Evolutionary conservation across 2,113 vertebrate genomes (phyloP).

Genomic region (Psilopsiagon aurifrons): DNA sequence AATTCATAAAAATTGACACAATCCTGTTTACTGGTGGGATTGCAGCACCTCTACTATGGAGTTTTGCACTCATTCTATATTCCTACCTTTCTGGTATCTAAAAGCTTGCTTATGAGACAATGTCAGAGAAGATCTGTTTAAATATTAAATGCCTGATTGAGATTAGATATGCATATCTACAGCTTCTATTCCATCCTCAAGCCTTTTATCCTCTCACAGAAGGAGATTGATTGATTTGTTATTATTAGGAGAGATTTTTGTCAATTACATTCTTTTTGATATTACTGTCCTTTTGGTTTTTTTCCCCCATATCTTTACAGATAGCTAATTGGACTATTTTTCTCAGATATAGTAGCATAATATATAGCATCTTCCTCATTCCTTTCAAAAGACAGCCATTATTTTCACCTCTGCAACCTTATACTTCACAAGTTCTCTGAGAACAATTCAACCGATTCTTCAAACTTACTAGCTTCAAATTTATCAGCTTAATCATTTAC

Average conservation of each 20-base stretch:
- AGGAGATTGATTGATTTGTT: rapidly evolving
- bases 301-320: not conserved
- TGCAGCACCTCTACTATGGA: not conserved
- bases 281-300: not conserved
- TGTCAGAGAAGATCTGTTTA: not conserved
- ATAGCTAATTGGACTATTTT: not conserved
- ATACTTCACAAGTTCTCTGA: not conserved
- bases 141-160: not conserved
- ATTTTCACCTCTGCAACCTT: not conserved
- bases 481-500: not conserved
- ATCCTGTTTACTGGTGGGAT: not conserved
- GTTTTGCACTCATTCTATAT: not conserved
- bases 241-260: not conserved
- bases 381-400: not conserved
- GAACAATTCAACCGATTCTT: not conserved
- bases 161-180: not conserved
- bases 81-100: not conserved
- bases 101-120: not conserved
- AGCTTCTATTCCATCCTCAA: not conserved
- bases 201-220: not conserved
- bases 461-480: not conserved
- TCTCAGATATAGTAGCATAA: not conserved
- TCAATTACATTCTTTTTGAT: not conserved
- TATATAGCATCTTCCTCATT: not conserved
- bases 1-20: not conserved